Evolutionary conservation across 1,140 invertebrate genomes (phyloP).

Genomic region (Pogonomyrmex californicus): DNA sequence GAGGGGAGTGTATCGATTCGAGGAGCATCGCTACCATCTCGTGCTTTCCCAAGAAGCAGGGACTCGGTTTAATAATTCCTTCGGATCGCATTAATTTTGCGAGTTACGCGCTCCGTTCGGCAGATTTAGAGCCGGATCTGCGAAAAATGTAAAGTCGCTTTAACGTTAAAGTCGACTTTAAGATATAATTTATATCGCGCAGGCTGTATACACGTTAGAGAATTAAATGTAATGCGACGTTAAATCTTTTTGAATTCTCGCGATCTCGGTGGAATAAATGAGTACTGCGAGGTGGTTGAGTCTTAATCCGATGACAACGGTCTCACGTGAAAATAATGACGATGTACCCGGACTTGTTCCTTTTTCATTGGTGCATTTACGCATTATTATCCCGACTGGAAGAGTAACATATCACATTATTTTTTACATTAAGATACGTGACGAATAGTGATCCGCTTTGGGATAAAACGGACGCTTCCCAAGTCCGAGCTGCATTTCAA

Average conservation of each 20-base stretch:
- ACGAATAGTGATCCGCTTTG: background rate
- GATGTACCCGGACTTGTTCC: background rate
- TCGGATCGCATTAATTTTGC: conserved; percentile 40
- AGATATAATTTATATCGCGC: conserved; percentile 48
- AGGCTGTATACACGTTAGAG: conserved; percentile 15
- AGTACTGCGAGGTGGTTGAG: background rate
- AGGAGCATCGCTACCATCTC: background rate
- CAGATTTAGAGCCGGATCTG: conserved; percentile 41
- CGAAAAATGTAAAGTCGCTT: conserved; percentile 45
- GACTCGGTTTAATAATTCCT: conserved; percentile 44
- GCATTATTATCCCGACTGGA: conserved; percentile 43
- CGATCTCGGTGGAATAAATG: conserved; percentile 23
- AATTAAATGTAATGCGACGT: conserved; percentile 50
- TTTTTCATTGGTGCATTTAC: background rate
- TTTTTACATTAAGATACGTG: conserved; percentile 30
- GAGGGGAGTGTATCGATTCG: conserved; percentile 15
- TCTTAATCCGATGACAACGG: conserved; percentile 38
- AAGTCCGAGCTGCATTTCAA: conserved; percentile 29
- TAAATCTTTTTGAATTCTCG: conserved; percentile 37
- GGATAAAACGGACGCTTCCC: background rate
- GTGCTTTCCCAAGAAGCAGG: background rate
- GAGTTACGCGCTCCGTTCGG: conserved; percentile 42
- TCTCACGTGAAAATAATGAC: conserved; percentile 44
- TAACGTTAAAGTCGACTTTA: conserved; percentile 40
- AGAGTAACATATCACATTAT: conserved; percentile 33